These are phyloP conservation scores for Magallana ariakensis DNA, from an alignment of 1,140 invertebrate species.

Conservation along the genomic window DNA sequence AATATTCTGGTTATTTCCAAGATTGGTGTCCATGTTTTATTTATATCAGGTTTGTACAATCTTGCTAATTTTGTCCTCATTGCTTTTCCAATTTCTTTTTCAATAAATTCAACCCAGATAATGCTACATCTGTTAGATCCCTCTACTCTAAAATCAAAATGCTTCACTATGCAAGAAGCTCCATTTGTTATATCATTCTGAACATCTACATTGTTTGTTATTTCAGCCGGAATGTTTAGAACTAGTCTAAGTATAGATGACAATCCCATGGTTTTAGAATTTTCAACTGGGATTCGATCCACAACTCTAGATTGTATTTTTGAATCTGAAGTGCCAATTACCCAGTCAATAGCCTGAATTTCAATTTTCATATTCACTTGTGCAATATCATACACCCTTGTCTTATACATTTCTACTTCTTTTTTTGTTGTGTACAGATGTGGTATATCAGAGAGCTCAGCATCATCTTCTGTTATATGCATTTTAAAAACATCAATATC, in stretches of 20 bases:
- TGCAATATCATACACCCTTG: neutral
- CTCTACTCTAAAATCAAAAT: constrained; percentile 44
- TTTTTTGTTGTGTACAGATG: neutral
- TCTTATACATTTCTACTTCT: neutral
- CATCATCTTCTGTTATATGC: neutral
- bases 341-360: neutral
- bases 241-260: too few species aligned
- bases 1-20: constrained; percentile 54
- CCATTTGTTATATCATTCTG: constrained; percentile 61
- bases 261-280: neutral
- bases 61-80: constrained; percentile 53
- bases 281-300: neutral
- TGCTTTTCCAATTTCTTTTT: constrained; percentile 25
- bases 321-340: neutral
- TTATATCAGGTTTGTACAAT: constrained; percentile 47
- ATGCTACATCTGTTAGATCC: constrained; percentile 33
- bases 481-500: constrained; percentile 45
- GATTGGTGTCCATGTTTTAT: constrained; percentile 53
- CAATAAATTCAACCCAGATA: constrained; percentile 58
- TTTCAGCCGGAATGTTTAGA: neutral
- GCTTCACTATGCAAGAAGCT: constrained; percentile 47
- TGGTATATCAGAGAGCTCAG: neutral
- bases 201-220: constrained; percentile 46
- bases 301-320: neutral
- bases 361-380: neutral